phyloP scores from a whole-genome alignment of 2,113 vertebrate species.

The Strix uralensis region DNA sequence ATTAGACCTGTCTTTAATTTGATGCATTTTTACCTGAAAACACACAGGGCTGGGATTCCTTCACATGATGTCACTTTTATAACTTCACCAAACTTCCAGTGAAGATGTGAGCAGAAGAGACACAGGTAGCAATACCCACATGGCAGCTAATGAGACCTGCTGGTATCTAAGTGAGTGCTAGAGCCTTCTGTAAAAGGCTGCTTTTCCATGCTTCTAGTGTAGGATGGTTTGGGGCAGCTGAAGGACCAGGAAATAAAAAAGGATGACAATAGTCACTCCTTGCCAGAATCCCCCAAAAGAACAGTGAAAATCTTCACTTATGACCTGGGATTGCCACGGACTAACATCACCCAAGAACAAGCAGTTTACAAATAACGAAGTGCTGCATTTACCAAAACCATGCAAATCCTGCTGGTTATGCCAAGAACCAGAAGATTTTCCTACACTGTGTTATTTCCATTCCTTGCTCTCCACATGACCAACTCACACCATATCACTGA shows the following conservation, averaged over 20 bases:
- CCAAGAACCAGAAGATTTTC: background rate
- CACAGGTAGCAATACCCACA: background rate
- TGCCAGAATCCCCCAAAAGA: background rate
- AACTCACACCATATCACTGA: no score
- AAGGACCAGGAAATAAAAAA: background rate
- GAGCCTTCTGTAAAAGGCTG: background rate
- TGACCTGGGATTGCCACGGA: background rate
- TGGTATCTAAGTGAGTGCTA: no score
- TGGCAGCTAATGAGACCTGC: background rate
- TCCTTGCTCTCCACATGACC: background rate
- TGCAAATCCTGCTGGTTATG: background rate
- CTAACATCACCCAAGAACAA: background rate
- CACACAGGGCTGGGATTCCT: background rate
- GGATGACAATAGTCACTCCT: background rate
- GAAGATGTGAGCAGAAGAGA: background rate
- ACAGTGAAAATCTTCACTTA: background rate
- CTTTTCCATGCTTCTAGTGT: background rate
- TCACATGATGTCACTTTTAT: fast-evolving
- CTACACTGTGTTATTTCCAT: background rate
- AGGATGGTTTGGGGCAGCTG: background rate
- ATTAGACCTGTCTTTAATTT: background rate
- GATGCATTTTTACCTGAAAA: background rate
- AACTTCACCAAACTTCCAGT: background rate
- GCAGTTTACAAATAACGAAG: background rate
- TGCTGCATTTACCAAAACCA: background rate